A percentile compares a stretch with the other conserved stretches of the same genome.
Conservation (phyloP, 2,797 vertebrate genomes). For the Xiphorhynchus erythropygius region DNA sequence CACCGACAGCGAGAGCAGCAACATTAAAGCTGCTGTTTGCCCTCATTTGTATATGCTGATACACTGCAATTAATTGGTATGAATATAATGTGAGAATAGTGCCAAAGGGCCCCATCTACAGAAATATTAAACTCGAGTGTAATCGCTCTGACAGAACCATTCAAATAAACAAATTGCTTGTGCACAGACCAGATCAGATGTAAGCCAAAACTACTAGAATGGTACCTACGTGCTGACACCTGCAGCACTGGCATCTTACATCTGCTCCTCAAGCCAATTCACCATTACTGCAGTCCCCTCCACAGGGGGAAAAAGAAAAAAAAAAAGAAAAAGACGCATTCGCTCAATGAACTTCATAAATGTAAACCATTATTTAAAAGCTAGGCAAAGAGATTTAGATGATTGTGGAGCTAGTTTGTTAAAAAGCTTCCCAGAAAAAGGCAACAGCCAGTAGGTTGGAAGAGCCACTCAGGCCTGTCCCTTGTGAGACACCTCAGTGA, state of each 20-base stretch:
- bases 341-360: not conserved
- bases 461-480: not conserved
- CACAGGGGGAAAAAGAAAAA: not conserved
- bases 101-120: not conserved
- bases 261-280: not conserved
- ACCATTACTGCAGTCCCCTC: not conserved
- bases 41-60: not conserved
- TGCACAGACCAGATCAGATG: not conserved
- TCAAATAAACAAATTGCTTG: not conserved
- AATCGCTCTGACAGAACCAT: not conserved
- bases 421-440: not conserved
- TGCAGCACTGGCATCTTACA: not conserved
- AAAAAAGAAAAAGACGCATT: not conserved
- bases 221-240: too few species aligned
- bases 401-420: not conserved
- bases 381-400: not conserved
- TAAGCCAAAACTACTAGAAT: not conserved
- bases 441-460: not conserved
- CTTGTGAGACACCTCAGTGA: accelerated
- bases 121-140: not conserved
- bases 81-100: not conserved
- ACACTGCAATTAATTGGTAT: not conserved
- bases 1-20: not conserved
- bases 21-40: not conserved
- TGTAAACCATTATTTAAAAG: not conserved